These are phyloP conservation scores for Centropristis striata DNA, from an alignment of 2,113 vertebrate species.

Conservation along the genomic window DNA sequence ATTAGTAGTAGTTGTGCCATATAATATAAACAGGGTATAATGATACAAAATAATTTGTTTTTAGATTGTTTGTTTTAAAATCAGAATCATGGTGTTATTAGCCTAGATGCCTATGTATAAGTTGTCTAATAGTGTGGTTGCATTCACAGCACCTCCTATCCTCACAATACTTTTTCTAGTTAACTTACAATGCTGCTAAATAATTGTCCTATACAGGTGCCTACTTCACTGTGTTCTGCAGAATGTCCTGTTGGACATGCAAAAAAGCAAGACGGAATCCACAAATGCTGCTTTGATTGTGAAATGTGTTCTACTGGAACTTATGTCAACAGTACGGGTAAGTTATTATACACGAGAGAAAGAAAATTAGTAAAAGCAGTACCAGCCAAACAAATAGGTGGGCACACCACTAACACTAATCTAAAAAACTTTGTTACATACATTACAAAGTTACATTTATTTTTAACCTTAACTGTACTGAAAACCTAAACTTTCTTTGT, in stretches of 20 bases:
- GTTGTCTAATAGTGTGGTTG: no score
- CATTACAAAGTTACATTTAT: no score
- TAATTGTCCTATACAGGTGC: constrained; percentile 51
- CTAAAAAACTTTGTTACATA: no score
- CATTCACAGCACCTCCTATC: no score
- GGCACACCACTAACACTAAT: no score
- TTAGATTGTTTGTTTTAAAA: background rate
- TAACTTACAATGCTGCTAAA: background rate
- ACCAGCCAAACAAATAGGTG: background rate
- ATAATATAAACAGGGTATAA: background rate
- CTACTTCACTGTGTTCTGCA: constrained; percentile 59
- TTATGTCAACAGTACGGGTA: constrained; percentile 88
- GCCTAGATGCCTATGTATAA: no score
- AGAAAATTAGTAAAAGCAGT: background rate
- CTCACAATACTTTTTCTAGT: background rate
- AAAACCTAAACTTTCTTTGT: constrained; percentile 1
- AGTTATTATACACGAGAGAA: background rate
- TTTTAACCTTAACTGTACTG: no score
- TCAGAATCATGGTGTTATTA: no score
- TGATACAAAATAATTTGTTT: background rate
- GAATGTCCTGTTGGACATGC: constrained; percentile 55
- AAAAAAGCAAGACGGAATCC: constrained; percentile 45
- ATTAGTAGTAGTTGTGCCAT: background rate
- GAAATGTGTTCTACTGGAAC: constrained; percentile 80
- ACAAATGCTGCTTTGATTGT: constrained; percentile 88